These are phyloP conservation scores for Apotomis turbidana DNA, from an alignment of 2,888 invertebrate species.

Conservation along the genomic window DNA sequence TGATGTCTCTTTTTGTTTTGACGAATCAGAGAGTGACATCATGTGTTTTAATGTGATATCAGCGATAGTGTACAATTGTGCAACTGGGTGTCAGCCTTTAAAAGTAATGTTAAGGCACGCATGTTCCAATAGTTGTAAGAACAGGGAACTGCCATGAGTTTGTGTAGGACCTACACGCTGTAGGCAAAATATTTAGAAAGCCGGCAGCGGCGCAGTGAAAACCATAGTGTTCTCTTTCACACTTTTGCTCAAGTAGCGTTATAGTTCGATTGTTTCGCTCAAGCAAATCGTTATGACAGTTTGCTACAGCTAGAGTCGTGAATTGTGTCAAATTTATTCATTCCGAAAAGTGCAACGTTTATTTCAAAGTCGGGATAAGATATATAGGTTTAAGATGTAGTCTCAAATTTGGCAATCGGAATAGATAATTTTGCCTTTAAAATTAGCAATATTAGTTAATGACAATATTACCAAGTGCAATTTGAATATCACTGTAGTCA, in stretches of 20 bases:
- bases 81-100: constrained; percentile 34
- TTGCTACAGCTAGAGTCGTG: constrained; percentile 1
- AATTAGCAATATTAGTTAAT: neutral
- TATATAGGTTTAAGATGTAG: too few relatives aligned
- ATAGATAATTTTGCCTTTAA: neutral
- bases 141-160: constrained; percentile 20
- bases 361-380: neutral
- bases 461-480: constrained; percentile 11
- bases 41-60: neutral
- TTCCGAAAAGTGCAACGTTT: neutral
- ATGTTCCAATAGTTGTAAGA: constrained; percentile 41
- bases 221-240: constrained; percentile 6
- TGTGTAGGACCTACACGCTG: neutral
- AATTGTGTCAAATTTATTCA: neutral
- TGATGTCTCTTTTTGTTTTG: neutral
- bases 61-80: neutral
- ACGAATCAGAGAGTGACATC: neutral
- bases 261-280: neutral
- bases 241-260: neutral
- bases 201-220: neutral
- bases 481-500: constrained; percentile 4
- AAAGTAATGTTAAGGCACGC: constrained; percentile 40
- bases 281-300: neutral
- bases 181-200: neutral
- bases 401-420: neutral